Conservation (phyloP, 2,888 invertebrate genomes). For the Agrypnus murinus region DNA sequence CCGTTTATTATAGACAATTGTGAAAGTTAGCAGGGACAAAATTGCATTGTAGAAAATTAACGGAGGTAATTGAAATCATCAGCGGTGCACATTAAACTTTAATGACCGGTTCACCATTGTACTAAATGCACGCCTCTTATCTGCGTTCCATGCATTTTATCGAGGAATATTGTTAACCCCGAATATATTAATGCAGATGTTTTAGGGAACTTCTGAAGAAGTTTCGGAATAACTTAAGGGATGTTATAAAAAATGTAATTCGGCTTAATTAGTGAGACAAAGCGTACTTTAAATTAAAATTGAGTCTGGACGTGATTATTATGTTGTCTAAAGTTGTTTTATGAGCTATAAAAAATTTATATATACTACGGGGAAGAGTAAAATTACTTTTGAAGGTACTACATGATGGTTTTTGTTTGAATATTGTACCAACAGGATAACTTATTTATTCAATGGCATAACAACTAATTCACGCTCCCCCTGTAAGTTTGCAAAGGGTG, state of each 20-base stretch:
- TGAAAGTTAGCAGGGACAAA: constrained; percentile 12
- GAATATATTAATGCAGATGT: too few relatives aligned
- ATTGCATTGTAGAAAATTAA: background rate
- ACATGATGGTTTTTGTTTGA: too few relatives aligned
- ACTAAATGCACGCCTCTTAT: background rate
- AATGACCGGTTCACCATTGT: constrained; percentile 5
- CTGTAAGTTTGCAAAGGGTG: too few relatives aligned
- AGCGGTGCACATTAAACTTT: constrained; percentile 15
- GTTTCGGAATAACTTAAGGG: too few relatives aligned
- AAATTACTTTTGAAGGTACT: constrained; percentile 3
- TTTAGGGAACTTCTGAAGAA: too few relatives aligned
- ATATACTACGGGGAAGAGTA: background rate
- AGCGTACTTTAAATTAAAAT: background rate
- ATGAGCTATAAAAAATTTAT: constrained; percentile 14
- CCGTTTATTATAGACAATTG: background rate
- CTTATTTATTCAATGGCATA: too few relatives aligned
- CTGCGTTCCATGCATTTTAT: constrained; percentile 18
- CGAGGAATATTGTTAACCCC: too few relatives aligned
- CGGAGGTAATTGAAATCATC: constrained; percentile 25
- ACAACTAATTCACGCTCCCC: too few relatives aligned
- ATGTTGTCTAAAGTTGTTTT: constrained; percentile 10
- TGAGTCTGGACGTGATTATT: background rate
- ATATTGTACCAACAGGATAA: too few relatives aligned
- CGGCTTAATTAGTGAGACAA: too few relatives aligned
- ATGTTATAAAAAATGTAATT: too few relatives aligned